phyloP scores from a whole-genome alignment of 2,113 vertebrate genomes.

The Sturnus vulgaris region DNA sequence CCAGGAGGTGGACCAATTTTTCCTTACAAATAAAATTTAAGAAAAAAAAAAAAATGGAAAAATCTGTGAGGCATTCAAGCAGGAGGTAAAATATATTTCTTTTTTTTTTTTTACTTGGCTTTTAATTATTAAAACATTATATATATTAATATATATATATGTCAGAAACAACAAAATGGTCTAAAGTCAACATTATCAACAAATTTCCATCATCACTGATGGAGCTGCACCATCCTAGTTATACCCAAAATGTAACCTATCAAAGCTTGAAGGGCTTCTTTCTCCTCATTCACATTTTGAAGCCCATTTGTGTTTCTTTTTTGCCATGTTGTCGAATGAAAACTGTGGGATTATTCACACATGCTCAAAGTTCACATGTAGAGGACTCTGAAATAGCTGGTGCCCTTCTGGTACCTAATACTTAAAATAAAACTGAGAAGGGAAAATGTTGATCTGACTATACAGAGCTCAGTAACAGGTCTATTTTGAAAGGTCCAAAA shows the following conservation, averaged over 20 bases:
- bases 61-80: background rate
- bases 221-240: background rate
- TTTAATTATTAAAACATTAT: background rate
- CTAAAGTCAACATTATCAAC: background rate
- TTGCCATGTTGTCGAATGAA: background rate
- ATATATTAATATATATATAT: background rate
- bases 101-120: accelerated
- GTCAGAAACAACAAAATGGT: background rate
- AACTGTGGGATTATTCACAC: background rate
- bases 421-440: background rate
- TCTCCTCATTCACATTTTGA: background rate
- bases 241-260: background rate
- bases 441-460: background rate
- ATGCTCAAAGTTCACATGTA: background rate
- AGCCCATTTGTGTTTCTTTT: background rate
- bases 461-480: background rate
- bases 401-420: background rate
- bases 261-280: background rate
- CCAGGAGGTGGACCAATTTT: conserved; percentile 89
- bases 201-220: background rate
- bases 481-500: background rate
- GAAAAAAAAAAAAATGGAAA: background rate
- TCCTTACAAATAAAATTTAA: conserved; percentile 68
- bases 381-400: background rate
- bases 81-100: background rate